These are phyloP conservation scores for Gymnoscopelus microlampas DNA, from an alignment of 2,797 vertebrate species.

Conservation along the genomic window DNA sequence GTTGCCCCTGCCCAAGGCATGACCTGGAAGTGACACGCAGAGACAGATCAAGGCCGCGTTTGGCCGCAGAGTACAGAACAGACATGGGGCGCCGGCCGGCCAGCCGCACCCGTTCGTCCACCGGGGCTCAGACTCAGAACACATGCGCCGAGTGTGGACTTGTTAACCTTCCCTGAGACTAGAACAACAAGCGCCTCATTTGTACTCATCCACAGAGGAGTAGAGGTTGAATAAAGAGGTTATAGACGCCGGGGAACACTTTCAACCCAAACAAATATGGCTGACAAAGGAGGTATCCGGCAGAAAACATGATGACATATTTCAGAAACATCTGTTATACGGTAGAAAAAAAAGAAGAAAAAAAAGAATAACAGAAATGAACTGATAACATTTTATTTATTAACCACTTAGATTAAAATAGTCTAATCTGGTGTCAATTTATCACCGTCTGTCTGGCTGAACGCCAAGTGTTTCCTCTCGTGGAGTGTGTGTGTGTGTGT, in stretches of 20 bases:
- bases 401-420: no score
- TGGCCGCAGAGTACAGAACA: slow-evolving; percentile 74
- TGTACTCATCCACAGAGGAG: slow-evolving; percentile 47
- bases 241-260: slow-evolving; percentile 2
- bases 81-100: slow-evolving; percentile 22
- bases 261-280: slow-evolving; percentile 56
- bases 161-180: slow-evolving; percentile 65
- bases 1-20: slow-evolving; percentile 67
- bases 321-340: slow-evolving; percentile 23
- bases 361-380: slow-evolving; percentile 13
- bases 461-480: no score
- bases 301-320: slow-evolving; percentile 29
- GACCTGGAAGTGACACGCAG: slow-evolving; percentile 80
- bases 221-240: slow-evolving; percentile 47
- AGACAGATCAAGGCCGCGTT: slow-evolving; percentile 80
- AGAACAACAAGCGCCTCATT: slow-evolving; percentile 75
- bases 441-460: no score
- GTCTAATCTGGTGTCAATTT: no score
- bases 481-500: no score
- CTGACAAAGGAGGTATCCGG: slow-evolving; percentile 24
- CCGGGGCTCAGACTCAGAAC: slow-evolving; percentile 77
- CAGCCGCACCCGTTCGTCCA: slow-evolving; percentile 62
- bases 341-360: slow-evolving; percentile 2
- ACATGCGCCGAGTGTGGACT: slow-evolving; percentile 77
- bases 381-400: no score